Percentiles rank a stretch among this genome's conserved stretches.
Evolutionary conservation across 2,797 vertebrate genomes (phyloP).

Genomic region (Pipistrellus kuhlii): DNA sequence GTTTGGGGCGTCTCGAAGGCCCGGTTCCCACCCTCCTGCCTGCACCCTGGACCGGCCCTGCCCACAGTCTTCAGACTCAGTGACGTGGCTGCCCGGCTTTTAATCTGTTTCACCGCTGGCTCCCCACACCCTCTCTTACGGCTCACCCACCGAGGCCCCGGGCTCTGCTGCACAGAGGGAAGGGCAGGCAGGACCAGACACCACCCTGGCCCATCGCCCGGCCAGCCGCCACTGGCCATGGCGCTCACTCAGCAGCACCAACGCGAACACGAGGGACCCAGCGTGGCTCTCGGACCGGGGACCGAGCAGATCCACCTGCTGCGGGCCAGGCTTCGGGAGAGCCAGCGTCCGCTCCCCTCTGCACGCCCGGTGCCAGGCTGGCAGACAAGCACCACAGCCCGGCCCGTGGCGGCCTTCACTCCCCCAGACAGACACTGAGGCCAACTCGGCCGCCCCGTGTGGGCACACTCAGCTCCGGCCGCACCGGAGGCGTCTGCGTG

Average conservation of each 20-base stretch:
- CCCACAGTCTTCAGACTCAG: neutral
- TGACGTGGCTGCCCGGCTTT: neutral
- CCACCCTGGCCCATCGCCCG: neutral
- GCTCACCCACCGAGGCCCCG: neutral
- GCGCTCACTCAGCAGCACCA: neutral
- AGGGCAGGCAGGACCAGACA: neutral
- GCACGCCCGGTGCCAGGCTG: rapidly evolving
- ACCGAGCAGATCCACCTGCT: rapidly evolving
- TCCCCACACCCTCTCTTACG: neutral
- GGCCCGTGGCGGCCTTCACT: neutral
- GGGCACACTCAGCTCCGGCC: rapidly evolving
- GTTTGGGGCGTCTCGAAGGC: neutral
- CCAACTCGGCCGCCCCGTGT: neutral
- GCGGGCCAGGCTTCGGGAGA: neutral
- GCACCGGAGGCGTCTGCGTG: neutral
- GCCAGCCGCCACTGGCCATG: neutral
- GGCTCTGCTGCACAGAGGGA: neutral
- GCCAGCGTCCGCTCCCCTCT: rapidly evolving
- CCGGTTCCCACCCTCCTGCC: neutral
- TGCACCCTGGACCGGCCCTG: neutral
- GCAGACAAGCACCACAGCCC: neutral
- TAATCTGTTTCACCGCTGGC: neutral
- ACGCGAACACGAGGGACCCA: neutral
- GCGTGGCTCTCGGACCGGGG: rapidly evolving
- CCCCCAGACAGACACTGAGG: neutral